Evolutionary conservation across 2,888 invertebrate genomes (phyloP), one percentile per base, ranked within the genome.

Genomic region (Adelognathus sp.): DNA sequence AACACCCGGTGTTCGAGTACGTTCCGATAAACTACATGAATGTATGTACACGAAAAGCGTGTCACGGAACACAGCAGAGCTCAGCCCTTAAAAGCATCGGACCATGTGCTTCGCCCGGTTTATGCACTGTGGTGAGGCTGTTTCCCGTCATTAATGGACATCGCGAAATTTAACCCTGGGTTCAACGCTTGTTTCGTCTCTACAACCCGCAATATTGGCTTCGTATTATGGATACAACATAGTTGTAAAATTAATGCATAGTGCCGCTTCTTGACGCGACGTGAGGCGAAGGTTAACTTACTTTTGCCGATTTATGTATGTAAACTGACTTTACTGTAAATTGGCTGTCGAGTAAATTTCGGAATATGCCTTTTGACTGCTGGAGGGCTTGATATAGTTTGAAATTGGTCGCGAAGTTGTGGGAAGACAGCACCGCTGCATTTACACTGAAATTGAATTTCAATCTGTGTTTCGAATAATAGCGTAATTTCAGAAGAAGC

Each of bases 71-170:
- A 64, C 39, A 27, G 11, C 6, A 3, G 14, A 61, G 16, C 11
- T n/a, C 7, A 69, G 69, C 44, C 46, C 69, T 61, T 75, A 75
- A 75, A 75, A 75, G 75, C 75, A 69, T 75, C 54, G 14, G n/a
- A 69, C 69, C 36, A 58, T 66, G 24, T 58, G 29, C 46, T 31
- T 7, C 50, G 2, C 16, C 21, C 27, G 73, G 63, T 70, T 78
- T 64, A 64, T 60, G 54, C 56, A 21, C 69, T 52, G 14, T 69
- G 56, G 44, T 63, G n/a, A 46, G 11, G 50, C 21, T 70, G 64
- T 64, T 52, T 64, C 64, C 69, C 14, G 69, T 31, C 64, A 78
- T 74, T 78, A 74, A 78, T 54, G 60, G 69, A n/a, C 70, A 54
- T 67, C 41, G 44, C 50, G 39, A 78, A 74, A 78, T 70, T 50